phyloP scores from a whole-genome alignment of 2,797 vertebrate species.

The Hapalemur alaotrensis region DNA sequence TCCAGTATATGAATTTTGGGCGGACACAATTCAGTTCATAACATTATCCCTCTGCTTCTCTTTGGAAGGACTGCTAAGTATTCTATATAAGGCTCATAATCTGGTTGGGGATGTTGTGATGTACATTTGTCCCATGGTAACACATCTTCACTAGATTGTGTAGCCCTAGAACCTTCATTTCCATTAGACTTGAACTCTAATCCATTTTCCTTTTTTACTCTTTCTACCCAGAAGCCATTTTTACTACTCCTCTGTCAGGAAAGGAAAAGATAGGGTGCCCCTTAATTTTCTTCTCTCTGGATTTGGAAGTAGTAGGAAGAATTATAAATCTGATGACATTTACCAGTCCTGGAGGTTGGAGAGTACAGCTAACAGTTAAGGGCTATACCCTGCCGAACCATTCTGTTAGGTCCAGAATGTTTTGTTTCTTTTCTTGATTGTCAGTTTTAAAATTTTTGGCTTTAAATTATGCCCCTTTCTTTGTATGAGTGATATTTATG shows the following conservation, averaged over 20 bases:
- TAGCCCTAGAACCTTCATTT: not conserved
- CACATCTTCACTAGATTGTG: not conserved
- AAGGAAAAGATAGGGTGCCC: not conserved
- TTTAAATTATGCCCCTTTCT: not conserved
- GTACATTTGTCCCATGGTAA: fast-evolving
- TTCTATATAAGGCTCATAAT: not conserved
- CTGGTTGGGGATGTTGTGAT: not conserved
- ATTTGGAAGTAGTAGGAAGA: not conserved
- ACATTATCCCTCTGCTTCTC: not conserved
- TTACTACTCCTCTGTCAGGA: not conserved
- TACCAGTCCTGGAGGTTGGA: not conserved
- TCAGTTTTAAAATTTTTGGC: not conserved
- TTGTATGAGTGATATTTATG: not conserved
- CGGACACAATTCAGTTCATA: not conserved
- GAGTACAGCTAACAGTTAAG: not conserved
- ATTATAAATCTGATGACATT: not conserved
- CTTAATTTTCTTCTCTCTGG: not conserved
- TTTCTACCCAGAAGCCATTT: not conserved
- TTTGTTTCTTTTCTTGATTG: not conserved
- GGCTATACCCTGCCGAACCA: not conserved
- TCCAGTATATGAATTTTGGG: not conserved
- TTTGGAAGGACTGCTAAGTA: not conserved
- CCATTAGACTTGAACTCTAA: not conserved
- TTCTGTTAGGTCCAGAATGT: not conserved
- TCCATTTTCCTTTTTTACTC: not conserved